These are phyloP conservation scores for Drosophila kanekoi DNA, from an alignment of 2,888 invertebrate species.

Conservation along the genomic window DNA sequence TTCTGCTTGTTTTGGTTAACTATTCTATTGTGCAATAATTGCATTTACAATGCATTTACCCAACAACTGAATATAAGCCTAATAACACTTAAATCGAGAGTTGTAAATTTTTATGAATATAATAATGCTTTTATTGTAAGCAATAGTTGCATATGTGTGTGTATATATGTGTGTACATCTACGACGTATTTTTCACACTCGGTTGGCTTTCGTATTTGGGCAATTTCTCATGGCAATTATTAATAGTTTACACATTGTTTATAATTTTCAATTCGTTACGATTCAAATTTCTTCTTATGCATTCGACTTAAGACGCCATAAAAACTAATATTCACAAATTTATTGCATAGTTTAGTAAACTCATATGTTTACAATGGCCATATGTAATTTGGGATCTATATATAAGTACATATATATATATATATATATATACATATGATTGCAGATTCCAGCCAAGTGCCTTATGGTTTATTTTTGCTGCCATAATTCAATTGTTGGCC, in stretches of 20 bases:
- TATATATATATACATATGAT: background rate
- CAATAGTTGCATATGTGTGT: background rate
- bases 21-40: slow-evolving; percentile 22
- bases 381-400: slow-evolving; percentile 7
- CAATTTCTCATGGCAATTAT: slow-evolving; percentile 44
- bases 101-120: slow-evolving; percentile 30
- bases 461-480: slow-evolving; percentile 42
- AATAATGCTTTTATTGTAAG: slow-evolving; percentile 15
- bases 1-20: background rate
- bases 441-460: background rate
- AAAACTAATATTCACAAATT: slow-evolving; percentile 21
- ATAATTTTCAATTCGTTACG: slow-evolving; percentile 36
- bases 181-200: slow-evolving; percentile 44
- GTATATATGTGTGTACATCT: slow-evolving; percentile 10
- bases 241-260: slow-evolving; percentile 56
- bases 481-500: slow-evolving; percentile 34
- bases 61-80: slow-evolving; percentile 6
- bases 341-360: slow-evolving; percentile 10
- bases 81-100: slow-evolving; percentile 5
- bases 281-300: slow-evolving; percentile 45
- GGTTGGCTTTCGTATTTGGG: slow-evolving; percentile 31
- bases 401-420: slow-evolving; percentile 2
- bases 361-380: slow-evolving; percentile 6
- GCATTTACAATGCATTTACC: slow-evolving; percentile 12
- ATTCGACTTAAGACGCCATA: slow-evolving; percentile 37